Evolutionary conservation across 35 echinoderm and acorn worm genomes (phyloP).

Genomic region (Acanthaster planci): DNA sequence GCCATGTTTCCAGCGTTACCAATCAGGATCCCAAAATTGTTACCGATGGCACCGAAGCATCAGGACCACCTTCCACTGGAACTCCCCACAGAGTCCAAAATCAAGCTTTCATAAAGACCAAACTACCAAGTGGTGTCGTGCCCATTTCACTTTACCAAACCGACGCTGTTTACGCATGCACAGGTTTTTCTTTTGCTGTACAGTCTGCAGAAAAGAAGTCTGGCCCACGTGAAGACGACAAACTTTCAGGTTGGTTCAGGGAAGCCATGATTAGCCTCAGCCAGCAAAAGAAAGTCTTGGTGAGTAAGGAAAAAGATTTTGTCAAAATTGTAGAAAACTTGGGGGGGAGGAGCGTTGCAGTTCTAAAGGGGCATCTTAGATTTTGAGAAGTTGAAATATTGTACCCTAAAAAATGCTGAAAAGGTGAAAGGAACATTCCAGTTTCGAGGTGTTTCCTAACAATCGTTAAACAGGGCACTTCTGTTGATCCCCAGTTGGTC

Average conservation of each 20-base stretch:
- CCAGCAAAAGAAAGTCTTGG: slow-evolving; percentile 17
- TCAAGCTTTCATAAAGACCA: not conserved
- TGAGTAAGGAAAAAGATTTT: too few relatives aligned
- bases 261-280: slow-evolving; percentile 21
- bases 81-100: not conserved
- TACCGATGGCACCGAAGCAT: not conserved
- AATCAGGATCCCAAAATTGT: too few relatives aligned
- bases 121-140: not conserved
- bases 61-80: not conserved
- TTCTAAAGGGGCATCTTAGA: too few relatives aligned
- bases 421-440: not conserved
- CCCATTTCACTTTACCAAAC: not conserved
- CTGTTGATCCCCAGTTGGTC: slow-evolving; percentile 10
- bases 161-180: not conserved
- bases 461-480: too few relatives aligned
- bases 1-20: not conserved
- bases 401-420: not conserved
- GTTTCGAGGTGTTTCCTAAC: too few relatives aligned
- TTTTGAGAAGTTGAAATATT: not conserved
- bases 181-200: not conserved
- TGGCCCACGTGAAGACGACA: too few relatives aligned
- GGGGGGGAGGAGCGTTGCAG: too few relatives aligned
- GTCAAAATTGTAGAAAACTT: too few relatives aligned
- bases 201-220: not conserved
- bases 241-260: slow-evolving; percentile 37